Evolutionary conservation across 2,113 vertebrate genomes (phyloP).

Genomic region (Oceanodroma tethys): DNA sequence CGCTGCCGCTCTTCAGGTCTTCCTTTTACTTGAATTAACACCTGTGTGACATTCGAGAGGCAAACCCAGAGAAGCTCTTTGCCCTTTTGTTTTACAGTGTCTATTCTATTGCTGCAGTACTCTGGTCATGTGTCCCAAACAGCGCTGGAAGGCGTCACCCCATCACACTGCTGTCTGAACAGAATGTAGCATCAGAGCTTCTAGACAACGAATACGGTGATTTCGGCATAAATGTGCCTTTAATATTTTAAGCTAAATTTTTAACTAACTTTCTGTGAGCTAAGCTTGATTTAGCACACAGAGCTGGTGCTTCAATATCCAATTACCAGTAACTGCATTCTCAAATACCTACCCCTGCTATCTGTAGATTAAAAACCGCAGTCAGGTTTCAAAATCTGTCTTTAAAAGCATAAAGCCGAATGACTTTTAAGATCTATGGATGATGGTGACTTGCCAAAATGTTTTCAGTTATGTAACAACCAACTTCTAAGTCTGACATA

Average conservation of each 20-base stretch:
- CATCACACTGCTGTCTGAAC: neutral
- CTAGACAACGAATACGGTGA: neutral
- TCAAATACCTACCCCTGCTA: neutral
- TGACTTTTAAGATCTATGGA: neutral
- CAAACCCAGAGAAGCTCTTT: neutral
- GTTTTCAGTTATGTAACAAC: neutral
- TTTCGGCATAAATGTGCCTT: neutral
- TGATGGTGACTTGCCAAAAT: neutral
- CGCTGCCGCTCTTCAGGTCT: neutral
- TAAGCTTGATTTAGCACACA: neutral
- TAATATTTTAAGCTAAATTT: neutral
- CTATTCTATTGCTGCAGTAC: neutral
- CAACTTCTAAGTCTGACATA: neutral
- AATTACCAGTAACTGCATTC: neutral
- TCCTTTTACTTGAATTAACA: neutral
- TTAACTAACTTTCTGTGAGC: neutral
- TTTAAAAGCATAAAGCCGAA: neutral
- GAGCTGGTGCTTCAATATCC: neutral
- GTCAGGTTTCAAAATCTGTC: neutral
- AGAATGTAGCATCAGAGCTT: neutral
- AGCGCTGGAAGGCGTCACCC: neutral
- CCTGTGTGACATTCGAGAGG: neutral
- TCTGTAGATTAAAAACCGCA: neutral
- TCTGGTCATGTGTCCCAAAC: neutral
- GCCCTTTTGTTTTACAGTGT: neutral